These are phyloP conservation scores for Drosophila suzukii DNA, from an alignment of 1,140 invertebrate species.

Conservation along the genomic window DNA sequence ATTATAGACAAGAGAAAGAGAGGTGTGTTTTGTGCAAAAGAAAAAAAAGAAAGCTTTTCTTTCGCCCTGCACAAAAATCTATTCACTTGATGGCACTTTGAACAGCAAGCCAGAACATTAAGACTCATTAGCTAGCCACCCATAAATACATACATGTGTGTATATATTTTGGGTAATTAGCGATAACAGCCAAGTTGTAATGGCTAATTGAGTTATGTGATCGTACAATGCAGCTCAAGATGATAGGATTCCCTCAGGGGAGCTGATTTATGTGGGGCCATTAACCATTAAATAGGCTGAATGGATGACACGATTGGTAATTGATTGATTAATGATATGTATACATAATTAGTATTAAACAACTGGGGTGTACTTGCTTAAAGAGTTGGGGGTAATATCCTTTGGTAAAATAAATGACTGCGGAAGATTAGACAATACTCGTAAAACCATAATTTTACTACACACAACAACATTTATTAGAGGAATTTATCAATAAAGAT, in stretches of 20 bases:
- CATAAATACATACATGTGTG: conserved; percentile 1
- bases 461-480: too few species aligned
- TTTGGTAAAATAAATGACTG: not conserved
- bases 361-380: not conserved
- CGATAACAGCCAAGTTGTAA: conserved; percentile 43
- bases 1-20: not conserved
- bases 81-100: conserved; percentile 41
- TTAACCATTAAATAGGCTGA: not conserved
- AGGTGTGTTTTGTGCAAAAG: conserved; percentile 7
- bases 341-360: conserved; percentile 31
- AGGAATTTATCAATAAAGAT: too few species aligned
- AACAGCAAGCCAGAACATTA: conserved; percentile 40
- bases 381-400: not conserved
- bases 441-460: not conserved
- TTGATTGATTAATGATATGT: conserved; percentile 18
- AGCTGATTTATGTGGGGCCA: conserved; percentile 25
- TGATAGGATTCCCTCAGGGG: conserved; percentile 8
- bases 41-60: conserved; percentile 15
- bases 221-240: conserved; percentile 21
- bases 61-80: conserved; percentile 45
- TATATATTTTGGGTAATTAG: conserved; percentile 40
- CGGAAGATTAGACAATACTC: not conserved
- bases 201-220: conserved; percentile 43
- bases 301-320: conserved; percentile 4
- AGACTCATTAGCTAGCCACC: conserved; percentile 37